Base-by-base conservation (phyloP, 2,113 vertebrate species). In the Heptranchias perlo region DNA sequence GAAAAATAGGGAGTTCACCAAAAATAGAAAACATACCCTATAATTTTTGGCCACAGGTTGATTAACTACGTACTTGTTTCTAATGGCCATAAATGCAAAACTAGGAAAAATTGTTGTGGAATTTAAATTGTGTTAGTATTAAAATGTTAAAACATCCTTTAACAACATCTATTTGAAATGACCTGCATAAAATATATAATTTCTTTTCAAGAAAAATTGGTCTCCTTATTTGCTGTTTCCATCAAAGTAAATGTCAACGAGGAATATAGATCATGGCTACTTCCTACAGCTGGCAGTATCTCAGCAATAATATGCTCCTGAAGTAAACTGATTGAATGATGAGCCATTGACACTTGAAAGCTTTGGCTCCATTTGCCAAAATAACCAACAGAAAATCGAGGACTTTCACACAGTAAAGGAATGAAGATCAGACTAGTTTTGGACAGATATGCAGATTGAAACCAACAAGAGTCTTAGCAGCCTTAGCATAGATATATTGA, bases 381-480 rank as follows among this genome's bases (percentile, higher is more conserved):
- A 44, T 94, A 31, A n/a, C 54, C 31, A 64, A 44, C 31, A 28
- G 39, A 94, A 67, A 44, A 39, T 65, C 8, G 21, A 94, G n/a
- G 92, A 39, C 39, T 44, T 65, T 47, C 28, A 47, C 61, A 65
- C 31, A 94, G 5, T 13, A 47, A 67, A 94, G 64, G 61, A 65
- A 65, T 65, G 39, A 39, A 39, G 62, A 65, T 25, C 61, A 94
- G 61, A 67, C 21, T 44, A 23, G 58, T 94, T 67, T 21, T 28
- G 13, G n/a, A 47, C 92, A 94, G 61, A 73, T 73, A 69, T 49
- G 52, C 28, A 95, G 94, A 69, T 16, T 95, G 64, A 95, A 69
- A 69, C 11, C 44, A 95, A 62, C 64, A 52, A 52, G 65, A 73
- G 94, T 67, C 49, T 49, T 49, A 95, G 25, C 31, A 18, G 47